Evolutionary conservation across 2,113 vertebrate species (phyloP).

Genomic region (Hippocampus barbouri): DNA sequence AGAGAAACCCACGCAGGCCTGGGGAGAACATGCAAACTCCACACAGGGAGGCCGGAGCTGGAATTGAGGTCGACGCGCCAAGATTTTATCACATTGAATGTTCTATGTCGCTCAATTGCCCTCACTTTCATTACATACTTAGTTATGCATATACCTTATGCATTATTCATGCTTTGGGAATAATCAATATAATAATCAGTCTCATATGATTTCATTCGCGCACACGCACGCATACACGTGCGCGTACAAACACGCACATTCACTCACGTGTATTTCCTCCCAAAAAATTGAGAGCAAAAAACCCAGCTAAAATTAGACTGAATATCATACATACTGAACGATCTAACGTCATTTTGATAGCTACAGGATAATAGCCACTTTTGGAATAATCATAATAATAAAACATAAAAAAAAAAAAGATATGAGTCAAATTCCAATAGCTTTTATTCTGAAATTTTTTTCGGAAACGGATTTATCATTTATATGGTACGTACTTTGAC

Average conservation of each 20-base stretch:
- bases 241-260: neutral
- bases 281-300: neutral
- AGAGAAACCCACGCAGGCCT: no score
- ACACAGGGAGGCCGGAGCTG: no score
- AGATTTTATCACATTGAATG: neutral
- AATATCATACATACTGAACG: neutral
- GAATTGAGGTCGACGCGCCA: no score
- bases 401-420: neutral
- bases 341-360: no score
- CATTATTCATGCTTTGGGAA: neutral
- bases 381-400: neutral
- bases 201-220: neutral
- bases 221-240: neutral
- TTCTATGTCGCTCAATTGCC: neutral
- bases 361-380: no score
- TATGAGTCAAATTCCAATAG: neutral
- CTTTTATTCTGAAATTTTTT: conserved; percentile 57
- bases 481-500: conserved; percentile 1
- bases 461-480: conserved; percentile 32
- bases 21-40: no score
- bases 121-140: neutral
- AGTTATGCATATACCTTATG: neutral
- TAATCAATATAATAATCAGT: neutral
- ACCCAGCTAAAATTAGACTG: neutral
- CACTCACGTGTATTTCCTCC: neutral